phyloP scores from a whole-genome alignment of 1,140 invertebrate genomes.

The Caenorhabditis brenneri region DNA sequence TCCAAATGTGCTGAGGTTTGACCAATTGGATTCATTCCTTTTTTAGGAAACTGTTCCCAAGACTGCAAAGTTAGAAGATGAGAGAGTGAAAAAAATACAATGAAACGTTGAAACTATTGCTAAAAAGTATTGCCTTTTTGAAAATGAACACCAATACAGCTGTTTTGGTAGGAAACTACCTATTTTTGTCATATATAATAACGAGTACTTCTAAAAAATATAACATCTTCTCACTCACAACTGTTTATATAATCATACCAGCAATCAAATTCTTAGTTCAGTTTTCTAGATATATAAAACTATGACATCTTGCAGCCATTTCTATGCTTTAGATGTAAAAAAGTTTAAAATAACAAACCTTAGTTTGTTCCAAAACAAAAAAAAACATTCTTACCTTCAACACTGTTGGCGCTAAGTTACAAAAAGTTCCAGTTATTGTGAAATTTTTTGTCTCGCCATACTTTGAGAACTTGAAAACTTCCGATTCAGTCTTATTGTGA shows the following conservation, averaged over 20 bases:
- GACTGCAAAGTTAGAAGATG: not conserved
- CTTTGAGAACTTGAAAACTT: conserved; percentile 7
- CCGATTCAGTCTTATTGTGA: not conserved
- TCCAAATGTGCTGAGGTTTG: conserved; percentile 14
- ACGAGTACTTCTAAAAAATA: too few relatives aligned
- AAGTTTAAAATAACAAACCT: too few relatives aligned
- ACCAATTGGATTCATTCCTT: not conserved
- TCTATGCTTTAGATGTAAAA: too few relatives aligned
- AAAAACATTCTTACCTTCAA: conserved; percentile 5
- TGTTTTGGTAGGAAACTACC: too few relatives aligned
- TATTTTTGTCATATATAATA: too few relatives aligned
- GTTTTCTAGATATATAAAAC: too few relatives aligned
- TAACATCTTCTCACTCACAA: too few relatives aligned
- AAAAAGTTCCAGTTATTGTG: not conserved
- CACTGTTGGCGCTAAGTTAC: not conserved
- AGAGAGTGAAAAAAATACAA: not conserved
- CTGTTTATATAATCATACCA: too few relatives aligned
- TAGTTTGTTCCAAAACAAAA: not conserved
- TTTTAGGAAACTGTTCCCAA: conserved; percentile 12
- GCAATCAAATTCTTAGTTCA: not conserved
- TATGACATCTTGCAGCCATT: not conserved
- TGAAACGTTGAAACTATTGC: not conserved
- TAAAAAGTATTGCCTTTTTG: too few relatives aligned
- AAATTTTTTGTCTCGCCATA: conserved; percentile 6
- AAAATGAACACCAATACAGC: too few relatives aligned